Conservation (phyloP, 2,888 invertebrate genomes). For the Frankliniella intonsa region DNA sequence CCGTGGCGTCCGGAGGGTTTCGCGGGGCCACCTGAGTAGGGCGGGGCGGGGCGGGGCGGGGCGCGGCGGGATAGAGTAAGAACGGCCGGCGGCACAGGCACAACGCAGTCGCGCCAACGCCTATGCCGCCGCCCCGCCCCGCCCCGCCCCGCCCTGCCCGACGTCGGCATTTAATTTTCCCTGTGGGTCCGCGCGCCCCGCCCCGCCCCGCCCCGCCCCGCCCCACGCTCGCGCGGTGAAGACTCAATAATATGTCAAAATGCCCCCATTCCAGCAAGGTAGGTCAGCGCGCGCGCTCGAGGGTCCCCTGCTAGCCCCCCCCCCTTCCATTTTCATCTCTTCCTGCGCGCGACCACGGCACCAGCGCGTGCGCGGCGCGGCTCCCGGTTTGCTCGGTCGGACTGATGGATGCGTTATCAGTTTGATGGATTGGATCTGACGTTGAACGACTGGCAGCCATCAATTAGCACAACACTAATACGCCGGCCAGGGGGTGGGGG, state of each 20-base stretch:
- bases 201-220: too few relatives aligned
- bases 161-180: too few relatives aligned
- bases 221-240: too few relatives aligned
- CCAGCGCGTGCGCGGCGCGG: too few relatives aligned
- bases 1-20: neutral
- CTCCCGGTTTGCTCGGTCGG: neutral
- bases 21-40: neutral
- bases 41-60: neutral
- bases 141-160: too few relatives aligned
- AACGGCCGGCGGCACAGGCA: neutral
- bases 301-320: too few relatives aligned
- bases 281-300: too few relatives aligned
- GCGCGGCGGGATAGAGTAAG: neutral
- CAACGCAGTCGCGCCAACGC: neutral
- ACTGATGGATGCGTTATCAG: neutral
- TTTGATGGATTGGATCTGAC: neutral
- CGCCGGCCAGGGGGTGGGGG: neutral
- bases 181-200: too few relatives aligned
- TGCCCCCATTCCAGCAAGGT: too few relatives aligned
- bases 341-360: too few relatives aligned
- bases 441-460: neutral
- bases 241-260: too few relatives aligned
- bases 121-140: neutral
- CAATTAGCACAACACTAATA: conserved; percentile 8
- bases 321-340: too few relatives aligned